phyloP scores from a whole-genome alignment of 2,113 vertebrate genomes.

The Ivindomyrus marchei region DNA sequence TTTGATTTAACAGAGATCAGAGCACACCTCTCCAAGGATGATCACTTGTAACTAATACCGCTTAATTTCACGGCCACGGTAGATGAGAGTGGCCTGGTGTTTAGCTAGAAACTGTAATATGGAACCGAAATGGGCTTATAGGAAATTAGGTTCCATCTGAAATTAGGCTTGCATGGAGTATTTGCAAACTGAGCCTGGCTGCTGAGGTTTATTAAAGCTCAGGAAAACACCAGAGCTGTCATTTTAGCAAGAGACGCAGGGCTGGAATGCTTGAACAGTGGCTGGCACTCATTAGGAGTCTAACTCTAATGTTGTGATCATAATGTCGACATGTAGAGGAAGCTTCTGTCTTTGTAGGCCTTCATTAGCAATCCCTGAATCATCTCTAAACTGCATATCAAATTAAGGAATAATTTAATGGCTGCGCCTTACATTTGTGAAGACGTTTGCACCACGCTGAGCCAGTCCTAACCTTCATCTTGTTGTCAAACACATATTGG shows the following conservation, averaged over 20 bases:
- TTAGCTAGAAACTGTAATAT: conserved; percentile 1
- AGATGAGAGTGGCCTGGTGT: neutral
- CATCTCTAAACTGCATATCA: conserved; percentile 17
- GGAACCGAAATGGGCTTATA: conserved; percentile 19
- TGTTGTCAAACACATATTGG: neutral
- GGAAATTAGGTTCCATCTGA: conserved; percentile 21
- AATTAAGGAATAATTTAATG: conserved; percentile 16
- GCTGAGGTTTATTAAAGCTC: neutral
- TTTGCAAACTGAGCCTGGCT: conserved; percentile 5
- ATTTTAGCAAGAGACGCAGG: conserved; percentile 11
- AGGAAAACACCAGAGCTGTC: conserved; percentile 4
- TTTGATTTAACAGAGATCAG: conserved; percentile 11
- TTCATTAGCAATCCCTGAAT: conserved; percentile 8
- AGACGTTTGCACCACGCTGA: neutral
- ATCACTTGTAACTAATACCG: conserved; percentile 22
- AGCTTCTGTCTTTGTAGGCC: neutral
- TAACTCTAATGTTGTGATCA: conserved; percentile 18
- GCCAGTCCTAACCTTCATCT: neutral
- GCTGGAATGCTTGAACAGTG: conserved; percentile 10
- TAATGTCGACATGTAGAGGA: conserved; percentile 11
- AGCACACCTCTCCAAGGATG: conserved; percentile 1
- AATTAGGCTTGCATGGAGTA: conserved; percentile 1
- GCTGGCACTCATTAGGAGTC: conserved; percentile 19
- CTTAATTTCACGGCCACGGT: conserved; percentile 17
- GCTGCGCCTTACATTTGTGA: neutral